Evolutionary conservation across 2,113 vertebrate species (phyloP).

Genomic region (Chaenogobius annularis): DNA sequence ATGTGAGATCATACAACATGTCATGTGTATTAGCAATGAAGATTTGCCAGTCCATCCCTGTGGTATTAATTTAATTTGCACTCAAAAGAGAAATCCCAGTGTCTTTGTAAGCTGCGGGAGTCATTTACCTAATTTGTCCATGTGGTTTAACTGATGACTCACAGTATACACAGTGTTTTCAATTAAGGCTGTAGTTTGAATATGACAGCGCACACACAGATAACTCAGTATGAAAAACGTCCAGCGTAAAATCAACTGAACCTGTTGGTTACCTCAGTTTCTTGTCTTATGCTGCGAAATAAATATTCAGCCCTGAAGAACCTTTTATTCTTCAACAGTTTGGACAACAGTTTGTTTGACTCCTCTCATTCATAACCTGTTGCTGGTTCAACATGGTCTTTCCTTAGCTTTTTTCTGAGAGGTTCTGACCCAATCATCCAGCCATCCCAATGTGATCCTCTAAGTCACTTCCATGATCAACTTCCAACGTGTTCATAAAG

Average conservation of each 20-base stretch:
- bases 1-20: conserved; percentile 20
- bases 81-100: conserved; percentile 55
- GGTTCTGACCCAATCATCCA: neutral
- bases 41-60: conserved; percentile 37
- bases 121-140: conserved; percentile 60
- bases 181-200: conserved; percentile 36
- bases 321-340: neutral
- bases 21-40: conserved; percentile 26
- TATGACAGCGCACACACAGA: conserved; percentile 26
- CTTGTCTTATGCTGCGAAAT: too few species aligned
- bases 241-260: neutral
- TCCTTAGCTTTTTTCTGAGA: neutral
- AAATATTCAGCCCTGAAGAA: neutral
- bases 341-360: neutral
- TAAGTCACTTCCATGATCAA: neutral
- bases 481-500: neutral
- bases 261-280: neutral
- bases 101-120: conserved; percentile 57
- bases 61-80: conserved; percentile 62
- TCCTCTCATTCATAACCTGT: neutral
- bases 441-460: neutral
- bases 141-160: conserved; percentile 53
- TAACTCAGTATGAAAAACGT: neutral
- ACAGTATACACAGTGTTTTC: conserved; percentile 33
- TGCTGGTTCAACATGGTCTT: neutral